Conservation (phyloP, 2,888 invertebrate genomes). For the Hyles lineata region DNA sequence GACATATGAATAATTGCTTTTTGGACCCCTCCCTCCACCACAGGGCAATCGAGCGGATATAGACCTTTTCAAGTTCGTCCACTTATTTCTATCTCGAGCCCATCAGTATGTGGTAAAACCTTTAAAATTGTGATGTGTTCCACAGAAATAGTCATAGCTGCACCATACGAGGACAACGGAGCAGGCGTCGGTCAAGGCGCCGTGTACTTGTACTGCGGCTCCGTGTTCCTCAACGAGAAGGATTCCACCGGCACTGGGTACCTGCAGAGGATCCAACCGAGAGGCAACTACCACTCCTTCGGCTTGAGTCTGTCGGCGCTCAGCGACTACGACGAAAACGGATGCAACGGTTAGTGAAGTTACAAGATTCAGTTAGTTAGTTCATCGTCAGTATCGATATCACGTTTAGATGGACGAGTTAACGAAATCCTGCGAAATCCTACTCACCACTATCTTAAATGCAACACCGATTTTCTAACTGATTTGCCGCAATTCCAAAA, state of each 20-base stretch:
- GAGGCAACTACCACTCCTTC: conserved; percentile 41
- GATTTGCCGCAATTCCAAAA: too few species aligned
- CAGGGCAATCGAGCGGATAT: too few species aligned
- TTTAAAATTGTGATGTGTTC: conserved; percentile 17
- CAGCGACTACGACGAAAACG: conserved; percentile 53
- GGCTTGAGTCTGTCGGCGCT: conserved; percentile 58
- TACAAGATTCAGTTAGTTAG: background rate
- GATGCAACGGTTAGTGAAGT: conserved; percentile 59
- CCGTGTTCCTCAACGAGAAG: conserved; percentile 41
- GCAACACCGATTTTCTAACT: too few species aligned
- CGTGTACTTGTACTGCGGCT: conserved; percentile 66
- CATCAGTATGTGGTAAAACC: too few species aligned
- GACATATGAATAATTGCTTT: too few species aligned
- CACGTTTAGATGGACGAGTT: too few species aligned
- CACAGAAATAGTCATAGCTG: conserved; percentile 66
- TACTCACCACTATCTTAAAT: too few species aligned
- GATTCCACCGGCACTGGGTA: conserved; percentile 27
- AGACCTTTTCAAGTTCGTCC: too few species aligned
- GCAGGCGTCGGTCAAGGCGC: conserved; percentile 50
- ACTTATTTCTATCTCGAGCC: too few species aligned
- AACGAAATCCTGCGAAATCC: too few species aligned
- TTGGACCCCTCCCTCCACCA: too few species aligned
- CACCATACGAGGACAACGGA: conserved; percentile 58
- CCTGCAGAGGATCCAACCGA: conserved; percentile 50
- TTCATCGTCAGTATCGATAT: too few species aligned